Base-by-base conservation (phyloP, 1,140 invertebrate genomes). In the Bombus polaris region DNA sequence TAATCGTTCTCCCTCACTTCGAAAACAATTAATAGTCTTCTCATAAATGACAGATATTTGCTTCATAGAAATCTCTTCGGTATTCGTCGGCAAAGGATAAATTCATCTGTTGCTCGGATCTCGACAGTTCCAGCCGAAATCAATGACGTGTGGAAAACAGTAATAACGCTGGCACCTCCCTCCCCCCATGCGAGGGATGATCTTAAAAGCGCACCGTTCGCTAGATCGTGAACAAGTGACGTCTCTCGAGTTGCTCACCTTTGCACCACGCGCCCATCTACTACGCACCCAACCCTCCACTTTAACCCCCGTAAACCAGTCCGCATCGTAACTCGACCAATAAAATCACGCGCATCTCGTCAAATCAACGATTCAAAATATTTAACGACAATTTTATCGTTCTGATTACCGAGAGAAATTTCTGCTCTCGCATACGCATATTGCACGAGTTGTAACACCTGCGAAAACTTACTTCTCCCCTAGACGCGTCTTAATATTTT, bases 221-320 rank as follows among this genome's bases (percentile, higher is more conserved):
- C 84, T 73, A 81, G 87, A 84, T 76, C 72, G 83, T 87, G 86
- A 70, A 86, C 89, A 88, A 93, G 66, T 93, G 92, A 93, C 76
- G 87, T 47, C 70, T 65, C 59, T 13, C 35, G 83, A 81, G 72
- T 72, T 59, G 62, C 78, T 88, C 86, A 88, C 81, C 84, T 80
- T 87, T 77, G 70, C 68, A 79, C 80, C 88, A 89, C 86, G 87
- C 89, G 90, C 84, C 77, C 86, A 82, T 82, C 79, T 71, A 85
- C 86, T 68, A 92, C 91, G 87, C 92, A 92, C 75, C 80, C 87
- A 83, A 77, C 91, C 87, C 89, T 86, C 84, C 83, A 78, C 80
- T 86, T 91, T 62, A 81, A 83, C 87, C 86, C 82, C 72, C 53
- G 37, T 37, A 35, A 53, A 47, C 10, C 39, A 25, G 12, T 35